These are phyloP conservation scores for Phytoseiulus persimilis DNA, from an alignment of 2,888 invertebrate species.

Conservation along the genomic window DNA sequence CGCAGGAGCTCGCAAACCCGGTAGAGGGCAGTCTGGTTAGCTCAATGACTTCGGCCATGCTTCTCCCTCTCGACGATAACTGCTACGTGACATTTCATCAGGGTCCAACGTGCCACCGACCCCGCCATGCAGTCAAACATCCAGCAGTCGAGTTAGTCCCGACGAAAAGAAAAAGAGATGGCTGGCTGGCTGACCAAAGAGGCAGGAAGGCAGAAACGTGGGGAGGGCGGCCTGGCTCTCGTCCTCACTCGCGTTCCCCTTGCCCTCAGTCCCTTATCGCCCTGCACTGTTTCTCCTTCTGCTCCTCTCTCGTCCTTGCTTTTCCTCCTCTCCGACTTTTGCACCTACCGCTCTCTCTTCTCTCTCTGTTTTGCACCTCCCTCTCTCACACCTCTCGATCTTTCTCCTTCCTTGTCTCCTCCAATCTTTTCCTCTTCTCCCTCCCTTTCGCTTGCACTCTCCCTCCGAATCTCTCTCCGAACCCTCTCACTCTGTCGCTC, in stretches of 20 bases:
- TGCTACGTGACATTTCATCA: constrained; percentile 38
- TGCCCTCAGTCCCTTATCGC: background rate
- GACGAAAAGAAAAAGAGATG: background rate
- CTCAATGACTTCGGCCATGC: background rate
- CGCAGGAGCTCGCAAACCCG: too few species aligned
- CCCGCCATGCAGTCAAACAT: background rate
- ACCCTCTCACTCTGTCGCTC: background rate
- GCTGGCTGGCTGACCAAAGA: background rate
- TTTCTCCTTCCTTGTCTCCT: background rate
- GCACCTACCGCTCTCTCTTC: background rate
- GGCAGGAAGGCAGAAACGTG: background rate
- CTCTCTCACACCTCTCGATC: background rate
- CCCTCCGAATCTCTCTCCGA: background rate
- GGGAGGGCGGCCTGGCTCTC: background rate
- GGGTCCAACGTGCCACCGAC: background rate
- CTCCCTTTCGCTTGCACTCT: background rate
- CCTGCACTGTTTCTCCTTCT: background rate
- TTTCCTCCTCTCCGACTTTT: background rate
- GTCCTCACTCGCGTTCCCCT: background rate
- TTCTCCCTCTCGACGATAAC: constrained; percentile 1
- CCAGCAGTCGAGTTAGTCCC: background rate
- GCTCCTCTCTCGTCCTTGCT: background rate
- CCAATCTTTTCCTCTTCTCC: background rate
- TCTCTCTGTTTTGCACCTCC: background rate
- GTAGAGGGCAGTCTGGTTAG: too few species aligned